Evolutionary conservation across 2,113 vertebrate species (phyloP).

Genomic region (Balaeniceps rex): DNA sequence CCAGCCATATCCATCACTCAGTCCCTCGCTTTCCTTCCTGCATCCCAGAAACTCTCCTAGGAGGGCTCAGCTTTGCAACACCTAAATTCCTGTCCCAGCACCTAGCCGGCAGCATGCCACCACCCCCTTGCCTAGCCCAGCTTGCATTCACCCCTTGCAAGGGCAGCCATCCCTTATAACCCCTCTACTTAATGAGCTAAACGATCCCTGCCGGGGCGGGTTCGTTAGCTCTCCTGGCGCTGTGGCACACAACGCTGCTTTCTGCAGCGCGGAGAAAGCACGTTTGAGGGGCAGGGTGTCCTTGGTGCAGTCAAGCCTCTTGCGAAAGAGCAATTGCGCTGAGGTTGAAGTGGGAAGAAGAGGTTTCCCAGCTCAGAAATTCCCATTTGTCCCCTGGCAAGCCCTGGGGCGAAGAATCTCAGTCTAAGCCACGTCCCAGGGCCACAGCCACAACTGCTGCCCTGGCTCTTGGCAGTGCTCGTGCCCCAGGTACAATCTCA

Average conservation of each 20-base stretch:
- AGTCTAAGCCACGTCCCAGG: rapidly evolving
- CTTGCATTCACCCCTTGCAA: neutral
- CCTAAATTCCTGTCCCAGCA: neutral
- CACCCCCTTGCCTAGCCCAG: neutral
- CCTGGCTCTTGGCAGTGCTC: neutral
- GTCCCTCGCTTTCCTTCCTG: too few relatives aligned
- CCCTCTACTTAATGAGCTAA: neutral
- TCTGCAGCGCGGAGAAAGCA: rapidly evolving
- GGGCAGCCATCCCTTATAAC: neutral
- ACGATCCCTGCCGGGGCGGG: neutral
- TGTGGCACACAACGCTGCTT: neutral
- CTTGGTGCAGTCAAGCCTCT: neutral
- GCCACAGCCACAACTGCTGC: neutral
- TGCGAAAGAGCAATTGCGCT: neutral
- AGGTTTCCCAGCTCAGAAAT: neutral
- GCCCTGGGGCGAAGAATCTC: neutral
- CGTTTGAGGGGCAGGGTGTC: neutral
- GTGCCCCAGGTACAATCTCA: neutral
- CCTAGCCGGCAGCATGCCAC: too few relatives aligned
- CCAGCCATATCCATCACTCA: rapidly evolving
- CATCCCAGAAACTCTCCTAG: neutral
- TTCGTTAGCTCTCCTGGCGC: neutral
- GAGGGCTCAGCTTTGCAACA: too few relatives aligned
- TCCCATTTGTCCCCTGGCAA: neutral
- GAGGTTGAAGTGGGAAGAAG: neutral